Evolutionary conservation across 2,888 invertebrate species (phyloP).

Genomic region (Drosophila mercatorum): DNA sequence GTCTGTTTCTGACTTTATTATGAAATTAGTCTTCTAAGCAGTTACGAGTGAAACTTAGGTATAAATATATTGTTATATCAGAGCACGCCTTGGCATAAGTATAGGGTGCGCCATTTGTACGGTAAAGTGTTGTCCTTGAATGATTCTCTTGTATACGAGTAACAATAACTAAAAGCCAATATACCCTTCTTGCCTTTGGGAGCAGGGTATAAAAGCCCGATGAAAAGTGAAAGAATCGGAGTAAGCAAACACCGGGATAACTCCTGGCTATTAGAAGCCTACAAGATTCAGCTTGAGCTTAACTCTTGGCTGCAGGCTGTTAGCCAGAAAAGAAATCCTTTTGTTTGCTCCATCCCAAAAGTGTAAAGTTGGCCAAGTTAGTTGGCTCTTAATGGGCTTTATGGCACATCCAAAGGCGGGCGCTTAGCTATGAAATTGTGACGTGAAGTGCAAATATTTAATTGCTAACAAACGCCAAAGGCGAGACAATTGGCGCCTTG

Average conservation of each 20-base stretch:
- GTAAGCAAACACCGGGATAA: neutral
- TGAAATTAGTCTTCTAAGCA: too few relatives aligned
- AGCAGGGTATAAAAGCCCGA: neutral
- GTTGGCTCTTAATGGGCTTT: constrained; percentile 19
- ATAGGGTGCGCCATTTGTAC: too few relatives aligned
- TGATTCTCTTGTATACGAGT: too few relatives aligned
- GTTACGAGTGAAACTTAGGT: too few relatives aligned
- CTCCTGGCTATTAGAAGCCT: neutral
- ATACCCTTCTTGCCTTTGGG: neutral
- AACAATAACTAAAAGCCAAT: neutral
- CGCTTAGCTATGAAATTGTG: constrained; percentile 48
- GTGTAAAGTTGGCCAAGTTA: constrained; percentile 42
- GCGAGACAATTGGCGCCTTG: constrained; percentile 67
- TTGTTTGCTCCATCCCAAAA: constrained; percentile 15
- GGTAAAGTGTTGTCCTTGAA: too few relatives aligned
- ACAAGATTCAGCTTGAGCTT: neutral
- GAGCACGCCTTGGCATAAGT: too few relatives aligned
- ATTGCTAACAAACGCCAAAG: constrained; percentile 67
- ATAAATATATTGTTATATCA: too few relatives aligned
- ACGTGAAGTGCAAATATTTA: constrained; percentile 73
- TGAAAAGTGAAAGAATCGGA: neutral
- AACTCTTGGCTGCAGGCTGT: neutral
- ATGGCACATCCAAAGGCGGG: constrained; percentile 9
- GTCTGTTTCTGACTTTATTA: too few relatives aligned
- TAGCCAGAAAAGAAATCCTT: neutral